A percentile compares a stretch with the other conserved stretches of the same genome.
Conservation (phyloP, 1,140 invertebrate genomes). For the Bombus waltoni region DNA sequence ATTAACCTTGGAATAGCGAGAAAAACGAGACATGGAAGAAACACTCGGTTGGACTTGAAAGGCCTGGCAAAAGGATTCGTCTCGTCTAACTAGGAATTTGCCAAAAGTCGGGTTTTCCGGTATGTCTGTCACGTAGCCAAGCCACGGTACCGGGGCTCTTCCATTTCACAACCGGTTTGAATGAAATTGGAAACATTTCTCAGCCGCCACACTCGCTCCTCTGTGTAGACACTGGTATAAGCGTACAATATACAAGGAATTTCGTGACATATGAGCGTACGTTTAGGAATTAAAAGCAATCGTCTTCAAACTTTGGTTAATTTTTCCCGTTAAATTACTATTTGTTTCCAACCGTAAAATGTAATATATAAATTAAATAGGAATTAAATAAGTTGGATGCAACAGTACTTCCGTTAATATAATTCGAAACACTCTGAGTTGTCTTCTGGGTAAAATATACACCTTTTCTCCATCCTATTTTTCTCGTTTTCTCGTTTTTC, state of each 20-base stretch:
- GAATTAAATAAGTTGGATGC: neutral
- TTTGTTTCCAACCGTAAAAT: neutral
- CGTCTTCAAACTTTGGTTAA: neutral
- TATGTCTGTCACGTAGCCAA: slow-evolving; percentile 79
- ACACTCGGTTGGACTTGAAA: slow-evolving; percentile 14
- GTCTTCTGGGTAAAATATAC: neutral
- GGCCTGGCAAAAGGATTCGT: slow-evolving; percentile 42
- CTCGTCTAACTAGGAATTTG: slow-evolving; percentile 65
- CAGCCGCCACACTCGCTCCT: slow-evolving; percentile 56
- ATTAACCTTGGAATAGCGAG: slow-evolving; percentile 38
- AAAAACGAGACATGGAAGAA: slow-evolving; percentile 33
- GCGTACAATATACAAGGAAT: slow-evolving; percentile 10
- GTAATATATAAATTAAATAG: neutral
- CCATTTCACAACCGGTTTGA: slow-evolving; percentile 74
- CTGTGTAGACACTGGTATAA: slow-evolving; percentile 12
- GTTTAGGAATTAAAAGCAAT: neutral
- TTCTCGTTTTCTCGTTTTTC: neutral
- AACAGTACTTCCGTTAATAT: neutral
- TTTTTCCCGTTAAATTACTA: neutral
- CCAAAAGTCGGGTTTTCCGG: slow-evolving; percentile 69
- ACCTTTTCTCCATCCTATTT: neutral
- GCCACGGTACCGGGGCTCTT: slow-evolving; percentile 64
- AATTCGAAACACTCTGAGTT: neutral
- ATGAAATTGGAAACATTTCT: slow-evolving; percentile 82
- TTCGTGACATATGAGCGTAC: slow-evolving; percentile 10